Evolutionary conservation across 1,140 invertebrate genomes (phyloP), one percentile per base, ranked within the genome.

Genomic region (silkworm (Bombyx mori)): DNA sequence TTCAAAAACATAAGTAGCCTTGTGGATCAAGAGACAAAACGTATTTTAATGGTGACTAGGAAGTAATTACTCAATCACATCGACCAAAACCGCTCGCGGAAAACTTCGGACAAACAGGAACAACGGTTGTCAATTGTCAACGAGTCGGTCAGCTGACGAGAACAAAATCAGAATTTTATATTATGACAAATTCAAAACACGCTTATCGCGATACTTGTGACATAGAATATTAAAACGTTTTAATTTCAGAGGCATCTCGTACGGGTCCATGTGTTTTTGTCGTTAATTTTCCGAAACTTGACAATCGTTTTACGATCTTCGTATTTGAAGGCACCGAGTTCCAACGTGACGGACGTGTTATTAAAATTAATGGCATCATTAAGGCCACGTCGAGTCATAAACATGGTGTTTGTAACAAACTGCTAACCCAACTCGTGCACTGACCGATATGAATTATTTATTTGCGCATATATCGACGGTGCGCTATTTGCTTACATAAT

Each of bases 401-500:
- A 60, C 57, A 62, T 56, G 56, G 35, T 54, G 57, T 58, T 57
- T 47, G 53, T 56, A 55, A 56, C 63, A 63, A 60, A 72, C 58
- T 66, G 57, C 63, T 57, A 75, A 69, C 64, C 60, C 52, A 73
- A 73, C 65, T 69, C 69, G 67, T 71, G 65, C 66, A 68, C 47
- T 65, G 67, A 75, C 69, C 68, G 63, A 57, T 60, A 76, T 84
- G 81, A 81, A 82, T 84, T 69, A 84, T 84, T 65, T 75, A 82
- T 82, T 59, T 63, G 54, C 60, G 65, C 57, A 50, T 61, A 49
- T 63, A 44, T 47, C 46, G 62, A 56, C 62, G 59, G 69, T 72
- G 68, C 75, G 75, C 77, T 82, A 78, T 81, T 76, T 81, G 81
- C 71, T 84, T 84, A 80, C 79, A 82, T 85, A 82, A 85, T 72